Conservation (phyloP, 2,113 vertebrate genomes). For the Indri indri region DNA sequence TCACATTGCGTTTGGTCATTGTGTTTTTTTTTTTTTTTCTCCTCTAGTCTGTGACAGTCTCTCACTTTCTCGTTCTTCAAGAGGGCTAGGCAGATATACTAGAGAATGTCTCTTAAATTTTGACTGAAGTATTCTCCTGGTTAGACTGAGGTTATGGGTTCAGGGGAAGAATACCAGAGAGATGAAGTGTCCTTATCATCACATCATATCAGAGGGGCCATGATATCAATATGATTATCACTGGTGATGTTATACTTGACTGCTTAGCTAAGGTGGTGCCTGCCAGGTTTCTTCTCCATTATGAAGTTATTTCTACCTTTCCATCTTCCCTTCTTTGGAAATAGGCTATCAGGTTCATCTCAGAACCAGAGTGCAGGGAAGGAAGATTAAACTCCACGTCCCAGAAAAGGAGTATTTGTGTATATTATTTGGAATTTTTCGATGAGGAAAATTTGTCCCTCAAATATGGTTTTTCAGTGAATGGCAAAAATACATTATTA, state of each 20-base stretch:
- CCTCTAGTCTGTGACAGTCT: not conserved
- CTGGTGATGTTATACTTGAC: not conserved
- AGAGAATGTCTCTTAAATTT: not conserved
- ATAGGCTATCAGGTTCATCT: not conserved
- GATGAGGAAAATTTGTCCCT: not conserved
- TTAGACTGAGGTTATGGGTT: not conserved
- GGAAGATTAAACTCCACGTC: not conserved
- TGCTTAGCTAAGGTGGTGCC: not conserved
- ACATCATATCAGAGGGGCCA: not conserved
- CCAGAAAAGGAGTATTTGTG: not conserved
- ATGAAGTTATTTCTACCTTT: not conserved
- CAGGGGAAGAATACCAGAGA: not conserved
- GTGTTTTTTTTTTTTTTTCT: not conserved
- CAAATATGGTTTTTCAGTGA: not conserved
- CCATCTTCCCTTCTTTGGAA: not conserved
- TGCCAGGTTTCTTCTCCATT: not conserved
- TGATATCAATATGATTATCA: not conserved
- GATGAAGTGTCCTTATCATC: not conserved
- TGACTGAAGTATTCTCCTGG: not conserved
- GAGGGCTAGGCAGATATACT: not conserved
- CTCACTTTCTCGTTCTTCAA: not conserved
- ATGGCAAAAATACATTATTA: not conserved
- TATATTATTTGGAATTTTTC: not conserved
- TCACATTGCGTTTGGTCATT: not conserved
- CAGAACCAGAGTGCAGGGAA: rapidly evolving